phyloP scores from a whole-genome alignment of 2,113 vertebrate genomes.

The Jacana jacana region DNA sequence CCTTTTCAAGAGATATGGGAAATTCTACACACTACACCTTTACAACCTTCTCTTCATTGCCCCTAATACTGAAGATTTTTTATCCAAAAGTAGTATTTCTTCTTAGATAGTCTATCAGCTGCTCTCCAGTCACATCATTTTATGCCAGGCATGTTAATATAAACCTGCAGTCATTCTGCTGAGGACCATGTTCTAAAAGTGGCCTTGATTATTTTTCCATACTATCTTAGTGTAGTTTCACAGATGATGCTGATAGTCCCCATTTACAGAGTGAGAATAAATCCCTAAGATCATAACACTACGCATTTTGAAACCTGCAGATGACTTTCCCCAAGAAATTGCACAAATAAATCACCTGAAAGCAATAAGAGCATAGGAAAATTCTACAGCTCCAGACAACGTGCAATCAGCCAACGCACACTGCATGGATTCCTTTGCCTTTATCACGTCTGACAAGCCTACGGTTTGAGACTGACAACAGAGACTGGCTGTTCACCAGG shows the following conservation, averaged over 20 bases:
- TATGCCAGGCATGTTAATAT: background rate
- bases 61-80: slow-evolving; percentile 24
- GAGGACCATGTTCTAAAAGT: background rate
- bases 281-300: slow-evolving; percentile 7
- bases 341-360: slow-evolving; percentile 52
- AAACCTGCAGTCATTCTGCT: slow-evolving; percentile 14
- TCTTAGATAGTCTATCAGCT: background rate
- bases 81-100: background rate
- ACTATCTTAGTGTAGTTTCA: background rate
- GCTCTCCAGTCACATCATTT: background rate
- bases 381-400: slow-evolving; percentile 43
- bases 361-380: slow-evolving; percentile 27
- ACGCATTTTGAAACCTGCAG: slow-evolving; percentile 24
- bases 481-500: background rate
- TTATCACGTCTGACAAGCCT: background rate
- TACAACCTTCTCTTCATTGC: background rate
- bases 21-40: background rate
- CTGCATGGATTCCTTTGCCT: slow-evolving; percentile 2
- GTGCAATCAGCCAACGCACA: slow-evolving; percentile 19
- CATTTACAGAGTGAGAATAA: slow-evolving; percentile 19
- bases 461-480: background rate
- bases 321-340: slow-evolving; percentile 41
- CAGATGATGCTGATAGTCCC: background rate
- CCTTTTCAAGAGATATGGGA: slow-evolving; percentile 5
- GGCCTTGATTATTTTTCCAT: background rate